phyloP scores from a whole-genome alignment of 2,888 invertebrate species.

The Rhagonycha fulva region DNA sequence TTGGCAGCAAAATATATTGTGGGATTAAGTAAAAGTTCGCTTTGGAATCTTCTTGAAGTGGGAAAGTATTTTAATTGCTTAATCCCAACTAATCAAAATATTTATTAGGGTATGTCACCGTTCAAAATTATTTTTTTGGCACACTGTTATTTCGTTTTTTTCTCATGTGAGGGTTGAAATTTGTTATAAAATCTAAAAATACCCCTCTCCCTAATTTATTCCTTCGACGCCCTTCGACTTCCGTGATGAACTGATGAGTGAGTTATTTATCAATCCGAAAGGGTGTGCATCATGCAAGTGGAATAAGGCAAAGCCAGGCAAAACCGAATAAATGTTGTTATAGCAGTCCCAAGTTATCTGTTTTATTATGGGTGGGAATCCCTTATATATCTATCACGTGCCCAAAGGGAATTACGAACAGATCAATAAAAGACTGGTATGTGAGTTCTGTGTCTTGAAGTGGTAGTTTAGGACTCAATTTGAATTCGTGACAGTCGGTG shows the following conservation, averaged over 20 bases:
- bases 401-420: neutral
- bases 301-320: neutral
- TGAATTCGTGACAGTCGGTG: neutral
- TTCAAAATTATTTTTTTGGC: no score
- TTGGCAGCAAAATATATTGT: constrained; percentile 7
- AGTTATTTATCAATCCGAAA: neutral
- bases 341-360: neutral
- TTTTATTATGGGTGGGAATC: neutral
- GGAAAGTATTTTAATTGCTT: neutral
- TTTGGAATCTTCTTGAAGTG: neutral
- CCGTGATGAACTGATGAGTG: neutral
- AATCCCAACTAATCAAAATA: neutral
- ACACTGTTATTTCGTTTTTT: no score
- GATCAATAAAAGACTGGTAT: neutral
- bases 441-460: neutral
- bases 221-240: neutral
- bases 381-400: neutral
- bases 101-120: neutral
- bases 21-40: neutral
- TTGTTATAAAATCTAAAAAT: neutral
- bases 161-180: neutral
- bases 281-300: neutral
- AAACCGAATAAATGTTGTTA: neutral
- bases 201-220: neutral
- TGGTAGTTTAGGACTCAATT: neutral